Conservation (phyloP, 1,140 invertebrate species). For the Amphibalanus amphitrite region DNA sequence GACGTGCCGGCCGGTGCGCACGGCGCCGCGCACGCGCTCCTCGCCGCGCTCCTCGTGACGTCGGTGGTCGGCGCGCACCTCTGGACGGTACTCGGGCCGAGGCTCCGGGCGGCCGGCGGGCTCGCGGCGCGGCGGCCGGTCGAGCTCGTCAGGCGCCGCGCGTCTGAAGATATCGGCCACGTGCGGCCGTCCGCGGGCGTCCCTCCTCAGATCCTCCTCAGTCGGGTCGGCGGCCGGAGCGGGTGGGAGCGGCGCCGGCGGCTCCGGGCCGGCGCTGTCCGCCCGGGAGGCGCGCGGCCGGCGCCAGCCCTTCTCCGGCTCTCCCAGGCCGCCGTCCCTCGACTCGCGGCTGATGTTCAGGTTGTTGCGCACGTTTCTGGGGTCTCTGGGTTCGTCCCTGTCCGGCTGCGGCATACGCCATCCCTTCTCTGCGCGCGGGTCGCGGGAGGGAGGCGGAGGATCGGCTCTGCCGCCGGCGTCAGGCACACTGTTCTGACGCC, state of each 20-base stretch:
- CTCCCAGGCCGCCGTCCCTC: conserved; percentile 24
- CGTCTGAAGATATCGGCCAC: conserved; percentile 7
- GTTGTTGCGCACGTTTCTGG: conserved; percentile 7
- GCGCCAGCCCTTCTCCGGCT: background rate
- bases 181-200: conserved; percentile 42
- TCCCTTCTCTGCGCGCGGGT: background rate
- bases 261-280: conserved; percentile 19
- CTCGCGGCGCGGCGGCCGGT: conserved; percentile 21
- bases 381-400: background rate
- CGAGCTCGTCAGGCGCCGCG: conserved; percentile 8
- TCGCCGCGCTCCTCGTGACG: conserved; percentile 26
- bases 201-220: conserved; percentile 74
- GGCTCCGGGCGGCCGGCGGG: no score
- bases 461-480: background rate
- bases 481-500: background rate
- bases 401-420: background rate
- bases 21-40: conserved; percentile 53
- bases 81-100: no score
- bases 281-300: background rate
- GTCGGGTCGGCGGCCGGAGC: conserved; percentile 22
- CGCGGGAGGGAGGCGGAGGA: no score
- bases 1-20: conserved; percentile 82
- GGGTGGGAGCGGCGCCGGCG: conserved; percentile 23
- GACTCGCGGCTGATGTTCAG: conserved; percentile 26
- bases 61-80: no score